Conservation (phyloP, 2,113 vertebrate species). For the Mastomys coucha region DNA sequence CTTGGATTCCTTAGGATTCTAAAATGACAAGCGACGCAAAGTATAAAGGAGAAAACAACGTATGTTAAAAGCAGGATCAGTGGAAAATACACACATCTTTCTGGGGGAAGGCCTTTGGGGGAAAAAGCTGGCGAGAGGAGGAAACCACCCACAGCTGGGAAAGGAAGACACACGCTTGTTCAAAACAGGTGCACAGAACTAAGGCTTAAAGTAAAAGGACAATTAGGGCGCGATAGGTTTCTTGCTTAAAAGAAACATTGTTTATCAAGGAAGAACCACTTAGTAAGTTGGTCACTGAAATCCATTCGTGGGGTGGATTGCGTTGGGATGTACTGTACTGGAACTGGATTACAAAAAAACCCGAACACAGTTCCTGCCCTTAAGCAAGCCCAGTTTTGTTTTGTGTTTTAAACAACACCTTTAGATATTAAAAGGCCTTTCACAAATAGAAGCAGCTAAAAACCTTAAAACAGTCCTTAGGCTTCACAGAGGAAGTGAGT, state of each 20-base stretch:
- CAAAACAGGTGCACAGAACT: background rate
- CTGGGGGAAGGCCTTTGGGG: background rate
- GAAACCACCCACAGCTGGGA: background rate
- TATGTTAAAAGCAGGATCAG: conserved; percentile 35
- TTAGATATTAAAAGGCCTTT: background rate
- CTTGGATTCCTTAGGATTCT: background rate
- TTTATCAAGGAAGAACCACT: conserved; percentile 7
- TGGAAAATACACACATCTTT: conserved; percentile 46
- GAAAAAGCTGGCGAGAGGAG: background rate
- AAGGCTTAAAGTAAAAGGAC: background rate
- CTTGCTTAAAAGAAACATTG: background rate
- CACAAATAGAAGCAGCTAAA: background rate
- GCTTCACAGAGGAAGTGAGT: background rate
- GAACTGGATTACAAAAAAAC: conserved; percentile 41
- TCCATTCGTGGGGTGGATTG: background rate
- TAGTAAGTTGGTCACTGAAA: background rate
- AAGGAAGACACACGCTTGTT: conserved; percentile 9
- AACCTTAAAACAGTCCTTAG: background rate
- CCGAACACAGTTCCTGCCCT: background rate
- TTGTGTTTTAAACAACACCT: conserved; percentile 2
- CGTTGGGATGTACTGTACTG: background rate
- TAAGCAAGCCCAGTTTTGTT: background rate
- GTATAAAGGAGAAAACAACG: conserved; percentile 45
- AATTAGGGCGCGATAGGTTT: background rate
- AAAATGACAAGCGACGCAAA: conserved; percentile 57